Conservation (phyloP, 2,888 invertebrate species). For the Dolichomitus sp. region DNA sequence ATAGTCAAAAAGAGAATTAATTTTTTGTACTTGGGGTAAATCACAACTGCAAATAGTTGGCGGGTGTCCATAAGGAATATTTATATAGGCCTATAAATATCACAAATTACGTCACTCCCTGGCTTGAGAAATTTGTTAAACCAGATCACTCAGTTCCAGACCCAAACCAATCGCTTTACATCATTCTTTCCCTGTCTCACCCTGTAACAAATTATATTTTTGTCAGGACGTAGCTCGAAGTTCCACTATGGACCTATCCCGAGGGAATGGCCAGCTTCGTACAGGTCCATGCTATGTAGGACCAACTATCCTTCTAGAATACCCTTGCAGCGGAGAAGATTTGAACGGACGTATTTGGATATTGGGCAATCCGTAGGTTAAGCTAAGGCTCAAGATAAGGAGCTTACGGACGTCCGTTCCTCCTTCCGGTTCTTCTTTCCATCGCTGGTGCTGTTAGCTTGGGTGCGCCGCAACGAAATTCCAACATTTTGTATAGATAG, state of each 20-base stretch:
- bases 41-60: not conserved
- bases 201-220: constrained; percentile 32
- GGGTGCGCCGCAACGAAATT: constrained; percentile 39
- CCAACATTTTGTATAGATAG: constrained; percentile 45
- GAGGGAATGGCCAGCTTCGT: not conserved
- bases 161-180: constrained; percentile 33
- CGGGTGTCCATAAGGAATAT: too few species aligned
- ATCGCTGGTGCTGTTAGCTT: constrained; percentile 29
- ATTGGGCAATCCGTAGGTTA: constrained; percentile 54
- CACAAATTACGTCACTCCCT: constrained; percentile 26
- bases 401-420: constrained; percentile 43
- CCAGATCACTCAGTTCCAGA: constrained; percentile 27
- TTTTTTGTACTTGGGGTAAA: not conserved
- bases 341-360: constrained; percentile 59
- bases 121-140: constrained; percentile 73
- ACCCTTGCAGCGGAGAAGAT: constrained; percentile 29
- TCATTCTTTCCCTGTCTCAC: constrained; percentile 19
- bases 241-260: constrained; percentile 7
- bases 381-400: constrained; percentile 47
- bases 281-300: not conserved
- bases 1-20: not conserved
- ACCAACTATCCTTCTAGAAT: not conserved
- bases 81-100: not conserved
- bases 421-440: constrained; percentile 35
- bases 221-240: not conserved